phyloP scores from a whole-genome alignment of 2,888 invertebrate genomes.

The Keiferia lycopersicella region DNA sequence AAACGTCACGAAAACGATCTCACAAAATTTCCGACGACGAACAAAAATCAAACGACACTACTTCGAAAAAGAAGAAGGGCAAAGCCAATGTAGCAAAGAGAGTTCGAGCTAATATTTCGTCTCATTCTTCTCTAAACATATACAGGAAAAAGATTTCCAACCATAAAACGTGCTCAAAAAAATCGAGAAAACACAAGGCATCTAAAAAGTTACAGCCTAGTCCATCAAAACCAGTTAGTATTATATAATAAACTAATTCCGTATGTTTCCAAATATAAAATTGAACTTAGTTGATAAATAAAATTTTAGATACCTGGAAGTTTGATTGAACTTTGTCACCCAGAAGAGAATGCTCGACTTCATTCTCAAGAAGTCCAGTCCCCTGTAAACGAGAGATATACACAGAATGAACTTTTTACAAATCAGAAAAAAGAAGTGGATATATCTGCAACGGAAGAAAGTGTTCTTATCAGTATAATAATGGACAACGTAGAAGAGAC shows the following conservation, averaged over 20 bases:
- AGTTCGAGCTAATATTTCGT: slow-evolving; percentile 41
- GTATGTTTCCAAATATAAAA: background rate
- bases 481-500: slow-evolving; percentile 56
- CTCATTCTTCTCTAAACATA: slow-evolving; percentile 40
- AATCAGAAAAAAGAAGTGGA: slow-evolving; percentile 19
- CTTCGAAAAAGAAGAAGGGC: slow-evolving; percentile 38
- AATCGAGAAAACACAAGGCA: slow-evolving; percentile 35
- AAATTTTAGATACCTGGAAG: slow-evolving; percentile 58
- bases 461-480: slow-evolving; percentile 56
- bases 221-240: slow-evolving; percentile 55
- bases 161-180: slow-evolving; percentile 36
- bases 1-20: slow-evolving; percentile 22
- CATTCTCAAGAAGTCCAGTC: background rate
- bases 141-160: slow-evolving; percentile 40
- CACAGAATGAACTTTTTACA: background rate
- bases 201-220: slow-evolving; percentile 35
- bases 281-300: background rate
- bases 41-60: slow-evolving; percentile 32
- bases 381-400: background rate
- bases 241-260: background rate
- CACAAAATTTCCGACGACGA: slow-evolving; percentile 33
- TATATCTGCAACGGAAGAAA: slow-evolving; percentile 53
- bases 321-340: slow-evolving; percentile 54
- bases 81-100: slow-evolving; percentile 45
- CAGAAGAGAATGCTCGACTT: slow-evolving; percentile 37